phyloP scores from a whole-genome alignment of 2,797 vertebrate genomes.

The Smutsia gigantea region DNA sequence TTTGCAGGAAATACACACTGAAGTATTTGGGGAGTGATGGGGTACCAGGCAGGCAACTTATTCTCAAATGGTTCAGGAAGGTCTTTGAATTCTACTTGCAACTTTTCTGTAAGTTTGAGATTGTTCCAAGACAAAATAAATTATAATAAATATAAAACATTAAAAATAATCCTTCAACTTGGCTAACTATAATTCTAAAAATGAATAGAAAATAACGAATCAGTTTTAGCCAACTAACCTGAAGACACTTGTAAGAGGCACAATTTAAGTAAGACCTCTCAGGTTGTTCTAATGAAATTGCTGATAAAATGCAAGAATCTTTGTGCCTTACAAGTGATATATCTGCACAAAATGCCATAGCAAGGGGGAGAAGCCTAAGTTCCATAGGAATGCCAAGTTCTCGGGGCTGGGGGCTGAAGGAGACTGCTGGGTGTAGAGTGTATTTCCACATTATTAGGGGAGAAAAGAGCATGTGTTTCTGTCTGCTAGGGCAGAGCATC shows the following conservation, averaged over 20 bases:
- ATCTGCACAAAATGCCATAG: not conserved
- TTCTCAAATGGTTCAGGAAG: not conserved
- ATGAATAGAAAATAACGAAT: constrained; percentile 22
- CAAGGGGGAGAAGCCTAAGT: not conserved
- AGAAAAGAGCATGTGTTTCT: not conserved
- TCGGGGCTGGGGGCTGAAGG: not conserved
- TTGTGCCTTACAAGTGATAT: not conserved
- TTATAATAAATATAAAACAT: not conserved
- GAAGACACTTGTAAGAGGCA: not conserved
- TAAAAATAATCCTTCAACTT: not conserved
- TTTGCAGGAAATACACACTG: not conserved
- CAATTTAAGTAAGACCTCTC: not conserved
- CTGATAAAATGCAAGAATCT: not conserved
- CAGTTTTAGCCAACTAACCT: not conserved
- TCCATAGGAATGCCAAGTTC: not conserved
- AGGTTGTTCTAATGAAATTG: not conserved
- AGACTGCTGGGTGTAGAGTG: not conserved
- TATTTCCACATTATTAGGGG: not conserved
- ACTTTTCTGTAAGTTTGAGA: not conserved
- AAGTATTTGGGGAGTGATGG: not conserved
- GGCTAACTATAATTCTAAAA: not conserved
- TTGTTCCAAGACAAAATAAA: not conserved
- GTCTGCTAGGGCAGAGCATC: not conserved
- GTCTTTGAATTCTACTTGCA: not conserved
- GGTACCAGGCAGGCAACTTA: not conserved